Conservation (phyloP, 2,797 vertebrate genomes). For the Sebastolobus alascanus region DNA sequence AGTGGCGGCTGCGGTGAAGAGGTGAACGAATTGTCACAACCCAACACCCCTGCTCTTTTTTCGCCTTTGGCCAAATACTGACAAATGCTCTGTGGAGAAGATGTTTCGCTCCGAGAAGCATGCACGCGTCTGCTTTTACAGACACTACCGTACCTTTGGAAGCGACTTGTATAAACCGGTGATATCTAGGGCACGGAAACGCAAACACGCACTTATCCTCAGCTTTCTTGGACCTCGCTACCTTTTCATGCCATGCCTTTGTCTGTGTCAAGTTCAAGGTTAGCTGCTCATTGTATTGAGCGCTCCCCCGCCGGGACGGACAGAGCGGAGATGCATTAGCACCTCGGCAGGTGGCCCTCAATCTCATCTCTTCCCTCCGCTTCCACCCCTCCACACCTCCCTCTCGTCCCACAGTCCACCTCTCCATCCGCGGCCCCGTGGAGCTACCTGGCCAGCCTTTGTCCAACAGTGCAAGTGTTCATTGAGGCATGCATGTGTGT, state of each 20-base stretch:
- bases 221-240: conserved; percentile 41
- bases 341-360: conserved; percentile 81
- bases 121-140: not conserved
- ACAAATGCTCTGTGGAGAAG: conserved; percentile 36
- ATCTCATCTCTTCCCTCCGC: conserved; percentile 67
- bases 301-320: conserved; percentile 65
- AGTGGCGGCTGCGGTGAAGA: conserved; percentile 25
- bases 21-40: conserved; percentile 24
- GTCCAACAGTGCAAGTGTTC: conserved; percentile 40
- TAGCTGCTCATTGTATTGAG: conserved; percentile 84
- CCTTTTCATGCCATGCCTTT: conserved; percentile 42
- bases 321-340: conserved; percentile 84
- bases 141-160: conserved; percentile 3
- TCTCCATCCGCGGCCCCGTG: conserved; percentile 47
- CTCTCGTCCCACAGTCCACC: conserved; percentile 45
- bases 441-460: conserved; percentile 51
- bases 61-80: conserved; percentile 49
- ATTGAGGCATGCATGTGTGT: conserved; percentile 42
- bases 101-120: conserved; percentile 3
- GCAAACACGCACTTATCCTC: conserved; percentile 14
- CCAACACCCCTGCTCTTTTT: conserved; percentile 24
- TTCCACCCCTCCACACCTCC: conserved; percentile 42
- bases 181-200: conserved; percentile 28
- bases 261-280: conserved; percentile 81
- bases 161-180: not conserved